A percentile compares a stretch with the other conserved stretches of the same genome.
Conservation (phyloP, 53 echinoderm and acorn worm genomes). For the Apostichopus leukothele region DNA sequence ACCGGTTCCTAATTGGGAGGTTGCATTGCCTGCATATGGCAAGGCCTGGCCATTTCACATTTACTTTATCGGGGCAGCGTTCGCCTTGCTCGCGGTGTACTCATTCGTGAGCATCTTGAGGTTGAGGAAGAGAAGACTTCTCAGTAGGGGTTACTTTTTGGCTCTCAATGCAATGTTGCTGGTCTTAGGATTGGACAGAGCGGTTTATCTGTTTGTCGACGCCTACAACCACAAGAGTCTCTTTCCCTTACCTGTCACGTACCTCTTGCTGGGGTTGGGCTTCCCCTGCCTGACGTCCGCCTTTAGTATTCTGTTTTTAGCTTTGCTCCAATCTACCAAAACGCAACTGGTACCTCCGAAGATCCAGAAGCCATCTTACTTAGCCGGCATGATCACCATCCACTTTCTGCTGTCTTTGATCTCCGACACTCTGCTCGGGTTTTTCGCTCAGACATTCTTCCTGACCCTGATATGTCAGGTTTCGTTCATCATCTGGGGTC, state of each 20-base stretch:
- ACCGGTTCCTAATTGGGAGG: conserved; percentile 80
- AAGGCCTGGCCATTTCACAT: conserved; percentile 86
- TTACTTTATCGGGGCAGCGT: conserved; percentile 71
- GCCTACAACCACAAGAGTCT: conserved; percentile 83
- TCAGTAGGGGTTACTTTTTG: conserved; percentile 88
- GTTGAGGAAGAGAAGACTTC: conserved; percentile 67
- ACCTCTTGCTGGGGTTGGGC: conserved; percentile 84
- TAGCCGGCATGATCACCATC: conserved; percentile 67
- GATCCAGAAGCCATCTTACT: conserved; percentile 71
- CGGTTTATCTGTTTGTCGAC: conserved; percentile 87
- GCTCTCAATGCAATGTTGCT: conserved; percentile 85
- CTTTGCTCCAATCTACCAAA: conserved; percentile 84
- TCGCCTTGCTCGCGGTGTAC: conserved; percentile 82
- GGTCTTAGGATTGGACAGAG: conserved; percentile 76
- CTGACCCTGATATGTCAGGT: conserved; percentile 83
- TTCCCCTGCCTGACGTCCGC: conserved; percentile 97
- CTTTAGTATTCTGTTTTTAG: conserved; percentile 92
- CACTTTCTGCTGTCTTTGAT: conserved; percentile 82
- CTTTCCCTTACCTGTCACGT: conserved; percentile 74
- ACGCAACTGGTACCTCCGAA: conserved; percentile 77
- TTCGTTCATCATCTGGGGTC: conserved; percentile 89
- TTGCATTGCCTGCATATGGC: conserved; percentile 64
- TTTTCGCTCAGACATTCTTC: conserved; percentile 56
- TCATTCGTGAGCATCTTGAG: conserved; percentile 79
- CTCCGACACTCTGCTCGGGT: conserved; percentile 77